Percentiles rank a stretch among this genome's conserved stretches.
Conservation (phyloP, 1,140 invertebrate genomes). For the Drosophila rufa region DNA sequence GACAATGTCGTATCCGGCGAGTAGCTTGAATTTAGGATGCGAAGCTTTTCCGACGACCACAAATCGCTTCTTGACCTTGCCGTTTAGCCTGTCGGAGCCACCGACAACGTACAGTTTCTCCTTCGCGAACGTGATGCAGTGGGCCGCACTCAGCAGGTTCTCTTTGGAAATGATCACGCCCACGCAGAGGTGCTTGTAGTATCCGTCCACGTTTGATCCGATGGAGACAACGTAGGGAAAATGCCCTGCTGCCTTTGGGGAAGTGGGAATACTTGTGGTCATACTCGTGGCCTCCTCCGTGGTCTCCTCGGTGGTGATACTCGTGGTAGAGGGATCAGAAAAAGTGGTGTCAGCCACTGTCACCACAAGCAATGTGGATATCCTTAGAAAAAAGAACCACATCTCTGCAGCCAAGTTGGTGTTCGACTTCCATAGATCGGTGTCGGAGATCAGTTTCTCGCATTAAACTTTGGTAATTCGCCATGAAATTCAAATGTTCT, state of each 20-base stretch:
- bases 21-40: conserved; percentile 35
- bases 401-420: neutral
- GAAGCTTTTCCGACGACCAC: neutral
- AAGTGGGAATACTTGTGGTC: neutral
- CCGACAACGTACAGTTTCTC: conserved; percentile 18
- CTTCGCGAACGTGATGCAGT: conserved; percentile 25
- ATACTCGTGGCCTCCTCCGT: neutral
- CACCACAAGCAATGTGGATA: neutral
- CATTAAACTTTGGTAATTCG: too few relatives aligned
- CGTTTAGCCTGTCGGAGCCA: conserved; percentile 32
- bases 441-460: too few relatives aligned
- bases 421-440: neutral
- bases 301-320: neutral
- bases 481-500: conserved; percentile 30
- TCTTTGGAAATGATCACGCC: conserved; percentile 46
- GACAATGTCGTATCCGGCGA: conserved; percentile 55
- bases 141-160: conserved; percentile 56
- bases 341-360: too few relatives aligned
- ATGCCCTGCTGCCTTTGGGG: neutral
- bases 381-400: neutral
- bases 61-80: conserved; percentile 3
- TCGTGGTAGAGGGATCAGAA: neutral
- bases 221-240: conserved; percentile 64
- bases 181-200: conserved; percentile 61
- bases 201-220: conserved; percentile 14